Base-by-base conservation (phyloP, 2,113 vertebrate genomes). In the Podocnemis expansa region DNA sequence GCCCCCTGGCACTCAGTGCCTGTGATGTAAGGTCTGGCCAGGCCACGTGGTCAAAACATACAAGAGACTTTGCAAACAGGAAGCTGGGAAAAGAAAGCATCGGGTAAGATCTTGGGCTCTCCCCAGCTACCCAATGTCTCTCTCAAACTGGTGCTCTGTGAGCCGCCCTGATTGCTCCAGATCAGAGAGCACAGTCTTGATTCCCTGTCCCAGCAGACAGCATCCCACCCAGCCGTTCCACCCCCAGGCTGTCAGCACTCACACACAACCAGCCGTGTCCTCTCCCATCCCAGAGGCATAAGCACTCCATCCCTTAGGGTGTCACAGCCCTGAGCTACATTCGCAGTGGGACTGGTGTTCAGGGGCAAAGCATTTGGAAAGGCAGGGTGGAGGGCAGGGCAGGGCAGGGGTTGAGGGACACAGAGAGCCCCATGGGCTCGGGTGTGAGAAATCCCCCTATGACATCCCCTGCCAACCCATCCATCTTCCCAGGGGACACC, bases 391-490 rank as follows among this genome's bases (percentile, higher is more conserved):
- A 19, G 8, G 60, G 34, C 34, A n/a, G 63, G 63, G 63, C 63
- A n/a, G 63, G n/a, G n/a, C 4, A 16, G 17, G 19, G 63, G 34
- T 9, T 10, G 63, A 9, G 63, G 8, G 1, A 9, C 63, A 38
- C 2, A 19, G 63, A 70, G 63, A 38, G 34, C n/a, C 63, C 60
- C 34, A 4, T n/a, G 60, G 60, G 16, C 34, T n/a, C 16, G 34
- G 60, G 31, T 1, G 9, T 5, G n/a, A 38, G 34, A 19, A 38
- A n/a, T 34, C n/a, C 63, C 63, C 34, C 34, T 16, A 19, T 17
- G 14, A 31, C 13, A 3, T 11, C 17, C 49, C 3, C 41, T 11
- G 38, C 17, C 0, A 11, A 43, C n/a, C 6, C 2, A 6, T 22
- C 5, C 27, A 45, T 4, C 2, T 13, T 7, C 4, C 54, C 24